A percentile compares a stretch with the other conserved stretches of the same genome.
Evolutionary conservation across 1,140 invertebrate genomes (phyloP).

Genomic region (Stegodyphus dumicola): DNA sequence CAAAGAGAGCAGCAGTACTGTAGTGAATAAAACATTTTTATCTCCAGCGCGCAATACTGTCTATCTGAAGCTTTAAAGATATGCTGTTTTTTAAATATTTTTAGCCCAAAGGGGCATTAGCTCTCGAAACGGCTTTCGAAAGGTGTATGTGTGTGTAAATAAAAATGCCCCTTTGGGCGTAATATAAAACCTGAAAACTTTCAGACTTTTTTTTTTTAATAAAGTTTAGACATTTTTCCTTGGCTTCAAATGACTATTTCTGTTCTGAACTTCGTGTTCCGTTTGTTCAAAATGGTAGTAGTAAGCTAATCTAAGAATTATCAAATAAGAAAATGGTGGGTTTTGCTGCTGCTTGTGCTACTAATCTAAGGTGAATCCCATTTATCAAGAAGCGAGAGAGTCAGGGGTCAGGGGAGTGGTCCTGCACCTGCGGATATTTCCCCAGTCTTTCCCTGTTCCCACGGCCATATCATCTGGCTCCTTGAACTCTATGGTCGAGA

Average conservation of each 20-base stretch:
- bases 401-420: slow-evolving; percentile 5
- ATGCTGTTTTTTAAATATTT: too few relatives aligned
- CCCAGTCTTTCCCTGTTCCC: slow-evolving; percentile 3
- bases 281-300: not conserved
- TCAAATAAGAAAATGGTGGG: not conserved
- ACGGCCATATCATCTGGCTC: not conserved
- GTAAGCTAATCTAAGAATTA: not conserved
- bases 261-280: not conserved
- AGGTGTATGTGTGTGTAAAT: too few relatives aligned
- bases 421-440: slow-evolving; percentile 24
- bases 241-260: not conserved
- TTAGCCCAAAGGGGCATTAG: too few relatives aligned
- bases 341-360: not conserved
- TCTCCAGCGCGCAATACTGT: too few relatives aligned
- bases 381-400: not conserved
- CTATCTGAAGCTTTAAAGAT: too few relatives aligned
- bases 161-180: too few relatives aligned
- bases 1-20: too few relatives aligned
- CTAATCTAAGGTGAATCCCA: not conserved
- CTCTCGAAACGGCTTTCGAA: too few relatives aligned
- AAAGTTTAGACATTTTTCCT: not conserved
- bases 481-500: slow-evolving; percentile 12
- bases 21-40: too few relatives aligned
- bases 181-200: not conserved
- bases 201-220: not conserved